These are phyloP conservation scores for Trialeurodes vaporariorum DNA, from an alignment of 1,140 invertebrate species.

Conservation along the genomic window DNA sequence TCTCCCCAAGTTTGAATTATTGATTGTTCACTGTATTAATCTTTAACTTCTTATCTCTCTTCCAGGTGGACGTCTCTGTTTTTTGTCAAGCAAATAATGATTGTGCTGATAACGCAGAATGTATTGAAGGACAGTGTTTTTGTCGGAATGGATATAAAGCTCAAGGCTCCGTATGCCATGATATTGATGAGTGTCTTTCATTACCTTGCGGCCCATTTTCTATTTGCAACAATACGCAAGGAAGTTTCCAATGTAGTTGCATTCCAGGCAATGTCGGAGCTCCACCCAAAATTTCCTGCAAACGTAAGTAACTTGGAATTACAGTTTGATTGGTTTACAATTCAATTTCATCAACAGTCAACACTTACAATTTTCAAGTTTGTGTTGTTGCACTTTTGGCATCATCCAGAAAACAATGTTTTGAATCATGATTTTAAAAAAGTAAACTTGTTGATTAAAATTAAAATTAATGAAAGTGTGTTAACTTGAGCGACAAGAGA, in stretches of 20 bases:
- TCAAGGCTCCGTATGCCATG: slow-evolving; percentile 59
- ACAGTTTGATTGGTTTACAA: too few relatives aligned
- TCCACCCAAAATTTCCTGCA: slow-evolving; percentile 64
- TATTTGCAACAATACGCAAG: slow-evolving; percentile 69
- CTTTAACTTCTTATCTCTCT: slow-evolving; percentile 21
- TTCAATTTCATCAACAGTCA: too few relatives aligned
- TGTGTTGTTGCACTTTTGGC: too few relatives aligned
- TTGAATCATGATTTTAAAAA: too few relatives aligned
- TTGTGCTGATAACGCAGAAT: slow-evolving; percentile 84
- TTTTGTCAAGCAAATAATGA: slow-evolving; percentile 80
- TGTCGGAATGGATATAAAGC: slow-evolving; percentile 80
- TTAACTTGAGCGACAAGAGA: too few relatives aligned
- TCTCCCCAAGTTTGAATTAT: too few relatives aligned
- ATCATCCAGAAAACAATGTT: too few relatives aligned
- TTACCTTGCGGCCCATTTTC: slow-evolving; percentile 70
- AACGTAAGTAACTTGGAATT: slow-evolving; percentile 48
- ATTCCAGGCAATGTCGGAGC: slow-evolving; percentile 70
- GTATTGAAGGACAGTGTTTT: slow-evolving; percentile 76
- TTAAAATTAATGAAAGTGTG: too few relatives aligned
- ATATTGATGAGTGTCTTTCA: slow-evolving; percentile 67
- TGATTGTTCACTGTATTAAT: too few relatives aligned
- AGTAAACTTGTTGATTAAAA: too few relatives aligned
- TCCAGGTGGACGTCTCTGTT: slow-evolving; percentile 66
- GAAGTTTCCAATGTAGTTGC: slow-evolving; percentile 78
- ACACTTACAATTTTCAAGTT: too few relatives aligned